phyloP scores from a whole-genome alignment of 2,797 vertebrate species.

The Picus viridis region DNA sequence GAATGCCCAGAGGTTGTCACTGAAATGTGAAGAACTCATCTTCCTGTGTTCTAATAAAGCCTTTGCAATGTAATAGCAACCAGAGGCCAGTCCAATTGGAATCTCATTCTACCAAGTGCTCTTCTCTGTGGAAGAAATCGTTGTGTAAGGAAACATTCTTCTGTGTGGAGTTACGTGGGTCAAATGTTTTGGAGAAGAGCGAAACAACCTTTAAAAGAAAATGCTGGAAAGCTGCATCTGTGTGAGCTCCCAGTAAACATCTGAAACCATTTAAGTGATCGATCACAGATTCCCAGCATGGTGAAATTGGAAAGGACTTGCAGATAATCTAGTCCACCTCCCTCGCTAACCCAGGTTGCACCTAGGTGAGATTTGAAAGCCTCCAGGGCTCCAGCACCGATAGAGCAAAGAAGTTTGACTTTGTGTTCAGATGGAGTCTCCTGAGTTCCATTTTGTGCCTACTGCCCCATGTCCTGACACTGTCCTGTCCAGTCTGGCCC shows the following conservation, averaged over 20 bases:
- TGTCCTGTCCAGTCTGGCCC: too few relatives aligned
- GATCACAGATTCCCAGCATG: not conserved
- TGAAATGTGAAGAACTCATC: not conserved
- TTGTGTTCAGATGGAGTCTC: too few relatives aligned
- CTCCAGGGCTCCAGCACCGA: too few relatives aligned
- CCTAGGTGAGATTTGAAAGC: too few relatives aligned
- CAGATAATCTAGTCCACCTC: too few relatives aligned
- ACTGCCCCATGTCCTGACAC: too few relatives aligned
- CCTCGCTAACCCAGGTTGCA: too few relatives aligned
- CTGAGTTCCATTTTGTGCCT: too few relatives aligned
- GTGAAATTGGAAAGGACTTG: too few relatives aligned
- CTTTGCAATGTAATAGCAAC: not conserved
- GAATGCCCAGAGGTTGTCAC: not conserved
- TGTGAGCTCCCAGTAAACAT: not conserved
- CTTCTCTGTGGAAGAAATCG: not conserved
- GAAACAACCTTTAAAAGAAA: not conserved
- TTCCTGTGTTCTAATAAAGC: not conserved
- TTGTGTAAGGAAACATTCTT: not conserved
- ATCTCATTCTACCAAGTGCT: not conserved
- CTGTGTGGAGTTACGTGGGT: not conserved
- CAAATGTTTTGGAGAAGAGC: not conserved
- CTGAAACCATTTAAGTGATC: not conserved
- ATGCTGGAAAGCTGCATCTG: not conserved
- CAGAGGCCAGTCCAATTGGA: not conserved
- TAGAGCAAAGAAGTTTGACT: too few relatives aligned